phyloP scores from a whole-genome alignment of 1,140 invertebrate species.

The Geopemphigus sp. region DNA sequence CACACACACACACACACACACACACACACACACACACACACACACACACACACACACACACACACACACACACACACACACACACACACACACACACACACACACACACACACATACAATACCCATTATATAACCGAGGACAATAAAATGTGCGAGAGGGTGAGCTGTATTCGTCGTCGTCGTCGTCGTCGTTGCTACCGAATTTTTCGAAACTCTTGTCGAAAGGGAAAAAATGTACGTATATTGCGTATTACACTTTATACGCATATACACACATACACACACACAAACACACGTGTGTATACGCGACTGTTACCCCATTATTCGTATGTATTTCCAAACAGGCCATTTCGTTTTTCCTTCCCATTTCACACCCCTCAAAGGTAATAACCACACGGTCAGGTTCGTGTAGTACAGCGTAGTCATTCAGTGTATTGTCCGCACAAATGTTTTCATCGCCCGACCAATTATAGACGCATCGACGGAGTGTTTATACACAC shows the following conservation, averaged over 20 bases:
- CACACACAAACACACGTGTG: neutral
- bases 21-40: too few relatives aligned
- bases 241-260: too few relatives aligned
- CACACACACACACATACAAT: too few relatives aligned
- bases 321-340: constrained; percentile 42
- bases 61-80: too few relatives aligned
- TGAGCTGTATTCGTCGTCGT: neutral
- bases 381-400: constrained; percentile 35
- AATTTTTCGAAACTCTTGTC: constrained; percentile 12
- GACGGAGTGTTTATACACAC: neutral
- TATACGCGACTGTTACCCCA: neutral
- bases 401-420: neutral
- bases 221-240: neutral
- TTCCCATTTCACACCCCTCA: constrained; percentile 37
- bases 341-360: constrained; percentile 46
- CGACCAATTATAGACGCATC: neutral
- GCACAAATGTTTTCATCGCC: constrained; percentile 10
- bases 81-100: too few relatives aligned
- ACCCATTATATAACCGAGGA: too few relatives aligned
- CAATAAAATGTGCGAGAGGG: constrained; percentile 2
- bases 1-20: too few relatives aligned
- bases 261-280: neutral
- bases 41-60: too few relatives aligned
- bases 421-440: too few relatives aligned
- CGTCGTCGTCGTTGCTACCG: constrained; percentile 8